Base-by-base conservation (phyloP, 2,113 vertebrate genomes). In the Pleuronectes platessa region DNA sequence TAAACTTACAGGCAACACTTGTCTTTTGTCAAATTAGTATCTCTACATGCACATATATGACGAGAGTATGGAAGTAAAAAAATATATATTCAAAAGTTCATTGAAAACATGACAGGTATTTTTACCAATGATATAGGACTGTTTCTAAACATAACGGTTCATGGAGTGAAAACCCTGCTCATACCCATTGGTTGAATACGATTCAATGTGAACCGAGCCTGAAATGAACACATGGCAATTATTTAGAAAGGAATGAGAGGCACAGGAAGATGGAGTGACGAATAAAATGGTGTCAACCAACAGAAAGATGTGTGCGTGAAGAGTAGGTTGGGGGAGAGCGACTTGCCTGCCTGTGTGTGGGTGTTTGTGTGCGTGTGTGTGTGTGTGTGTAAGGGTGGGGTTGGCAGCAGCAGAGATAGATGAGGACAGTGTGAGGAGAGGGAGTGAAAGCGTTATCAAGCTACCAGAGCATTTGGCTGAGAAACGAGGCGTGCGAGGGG, bases 371-470 rank as follows among this genome's bases (percentile, higher is more conserved):
- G 10, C 10, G 67, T 42, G 42, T 37, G 49, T 61, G 47, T 11
- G 26, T 71, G 61, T 26, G 60, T 20, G 54, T 40, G 24, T 24
- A 55, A 69, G 83, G 85, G 79, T 59, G 80, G 45, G 69, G 72
- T 14, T 3, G 59, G 64, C 74, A 45, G 42, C 63, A 58, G 68
- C 40, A 15, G 63, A 86, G 79, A 88, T 26, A 59, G 65, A 89
- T 63, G 70, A 84, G 65, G 83, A 83, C 81, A 56, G 75, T 3
- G 79, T 45, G 78, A 82, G 68, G 55, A 6, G 63, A 81, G 79
- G 78, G 78, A 87, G 85, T 64, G 68, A 79, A 81, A 67, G 68
- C 70, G 66, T 86, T 87, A 91, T 89, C 90, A 62, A 55, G 68
- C 78, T 81, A 78, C 73, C 75, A 83, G 71, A 88, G 84, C 72